Evolutionary conservation across 2,888 invertebrate genomes (phyloP), one percentile per base, ranked within the genome.

Genomic region (Crioceris asparagi): DNA sequence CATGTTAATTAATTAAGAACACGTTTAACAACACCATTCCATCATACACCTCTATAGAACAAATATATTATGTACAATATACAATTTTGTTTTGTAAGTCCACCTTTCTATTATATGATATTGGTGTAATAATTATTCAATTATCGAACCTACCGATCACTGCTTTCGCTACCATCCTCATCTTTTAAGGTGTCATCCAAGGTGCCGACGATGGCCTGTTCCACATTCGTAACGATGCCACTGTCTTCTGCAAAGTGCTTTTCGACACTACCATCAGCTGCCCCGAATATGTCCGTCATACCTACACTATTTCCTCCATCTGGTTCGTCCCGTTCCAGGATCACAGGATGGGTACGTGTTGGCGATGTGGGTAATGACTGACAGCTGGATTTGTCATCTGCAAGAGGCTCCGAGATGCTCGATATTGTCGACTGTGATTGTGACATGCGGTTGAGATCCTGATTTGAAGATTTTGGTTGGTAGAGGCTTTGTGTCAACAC

Each of bases 381-480:
- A 12, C 38, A 17, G 16, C 12, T 32, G 1, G 31, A n/a, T 14
- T 15, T 29, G 10, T 41, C 43, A 10, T 43, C 40, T 4, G 33
- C 17, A 4, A 32, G 21, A 11, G 15, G 8, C 5, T 32, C 32
- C 7, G 17, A 15, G 3, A 37, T 33, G 4, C 39, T 26, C 10
- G 51, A 39, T 6, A 47, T 44, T 4, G 48, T 45, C 12, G 55
- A 55, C 35, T 59, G 58, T 42, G 61, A 60, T 35, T 57, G 58
- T 1, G 59, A 50, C 58, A 60, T 57, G 10, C 40, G 43, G 6
- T 36, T 18, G 5, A 36, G 12, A 3, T 46, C 44, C 19, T 31
- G 18, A 16, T 15, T 14, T 6, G 35, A 21, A 5, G 38, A 14
- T 33, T 34, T 43, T n/a, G 39, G 44, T 3, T 42, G 41, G 50